A percentile compares a stretch with the other conserved stretches of the same genome.
phyloP scores from a whole-genome alignment of 2,797 vertebrate genomes.

The Distichodus sexfasciatus region DNA sequence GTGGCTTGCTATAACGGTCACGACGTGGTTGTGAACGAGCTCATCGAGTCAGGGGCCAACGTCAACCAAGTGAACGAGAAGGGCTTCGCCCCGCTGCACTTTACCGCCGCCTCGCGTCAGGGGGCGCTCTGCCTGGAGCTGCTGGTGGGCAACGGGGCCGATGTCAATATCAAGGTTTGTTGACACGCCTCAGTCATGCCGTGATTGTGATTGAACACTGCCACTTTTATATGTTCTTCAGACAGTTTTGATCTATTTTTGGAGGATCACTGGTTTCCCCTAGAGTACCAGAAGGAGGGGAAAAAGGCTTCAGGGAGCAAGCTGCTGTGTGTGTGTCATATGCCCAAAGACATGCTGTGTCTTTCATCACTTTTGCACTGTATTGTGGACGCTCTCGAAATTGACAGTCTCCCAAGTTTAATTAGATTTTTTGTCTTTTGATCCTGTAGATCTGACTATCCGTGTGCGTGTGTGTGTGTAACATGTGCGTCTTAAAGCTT shows the following conservation, averaged over 20 bases:
- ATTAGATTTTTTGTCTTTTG: too few species aligned
- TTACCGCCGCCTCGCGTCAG: slow-evolving; percentile 93
- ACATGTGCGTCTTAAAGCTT: not conserved
- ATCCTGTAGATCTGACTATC: too few species aligned
- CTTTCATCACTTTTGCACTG: not conserved
- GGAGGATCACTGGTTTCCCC: not conserved
- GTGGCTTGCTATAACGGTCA: slow-evolving; percentile 98
- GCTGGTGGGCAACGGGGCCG: slow-evolving; percentile 90
- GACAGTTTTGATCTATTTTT: too few species aligned
- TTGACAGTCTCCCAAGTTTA: too few species aligned
- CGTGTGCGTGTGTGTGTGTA: too few species aligned
- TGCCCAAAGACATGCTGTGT: not conserved
- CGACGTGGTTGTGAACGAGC: slow-evolving; percentile 96
- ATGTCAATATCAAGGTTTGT: slow-evolving; percentile 93
- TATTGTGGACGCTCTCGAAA: not conserved
- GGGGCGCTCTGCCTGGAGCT: slow-evolving; percentile 95
- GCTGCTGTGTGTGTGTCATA: slow-evolving; percentile 5
- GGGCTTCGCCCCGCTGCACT: slow-evolving; percentile 94
- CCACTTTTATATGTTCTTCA: too few species aligned
- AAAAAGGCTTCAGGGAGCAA: slow-evolving; percentile 1
- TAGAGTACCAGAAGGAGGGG: slow-evolving; percentile 23
- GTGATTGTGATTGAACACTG: not conserved
- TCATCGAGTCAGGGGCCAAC: slow-evolving; percentile 92
- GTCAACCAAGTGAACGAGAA: slow-evolving; percentile 96
- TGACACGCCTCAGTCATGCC: not conserved